These are phyloP conservation scores for Adelphocoris suturalis DNA, from an alignment of 2,888 invertebrate genomes.

Conservation along the genomic window DNA sequence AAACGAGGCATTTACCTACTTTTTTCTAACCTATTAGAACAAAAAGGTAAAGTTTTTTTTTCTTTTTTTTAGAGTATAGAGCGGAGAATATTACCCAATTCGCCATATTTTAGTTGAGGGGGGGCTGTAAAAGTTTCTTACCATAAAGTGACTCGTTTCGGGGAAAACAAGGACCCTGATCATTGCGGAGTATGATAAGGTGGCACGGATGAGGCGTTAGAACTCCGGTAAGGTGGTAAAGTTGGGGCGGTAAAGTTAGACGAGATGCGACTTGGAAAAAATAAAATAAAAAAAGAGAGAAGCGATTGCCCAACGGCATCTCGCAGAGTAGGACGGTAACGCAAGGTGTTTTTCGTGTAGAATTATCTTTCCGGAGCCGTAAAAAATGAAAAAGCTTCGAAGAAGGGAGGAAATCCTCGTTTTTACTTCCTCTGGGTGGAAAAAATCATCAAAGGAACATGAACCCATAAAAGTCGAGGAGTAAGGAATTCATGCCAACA, in stretches of 20 bases:
- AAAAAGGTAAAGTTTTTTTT: neutral
- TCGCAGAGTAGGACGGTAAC: neutral
- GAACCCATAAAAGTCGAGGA: neutral
- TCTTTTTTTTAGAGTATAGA: neutral
- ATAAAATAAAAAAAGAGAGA: neutral
- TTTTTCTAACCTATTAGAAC: slow-evolving; percentile 7
- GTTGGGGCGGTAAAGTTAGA: neutral
- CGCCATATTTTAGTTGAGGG: slow-evolving; percentile 14
- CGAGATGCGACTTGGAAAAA: neutral
- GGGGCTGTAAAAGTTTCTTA: slow-evolving; percentile 20
- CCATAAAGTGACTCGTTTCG: slow-evolving; percentile 27
- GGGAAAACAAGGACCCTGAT: slow-evolving; percentile 16
- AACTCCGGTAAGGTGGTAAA: slow-evolving; percentile 3
- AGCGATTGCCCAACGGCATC: neutral
- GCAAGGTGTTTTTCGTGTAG: neutral
- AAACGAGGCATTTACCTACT: slow-evolving; percentile 36
- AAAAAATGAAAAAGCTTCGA: neutral
- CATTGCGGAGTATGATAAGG: slow-evolving; percentile 11
- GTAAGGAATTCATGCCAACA: slow-evolving; percentile 3
- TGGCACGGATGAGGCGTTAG: neutral
- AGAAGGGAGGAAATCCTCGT: neutral
- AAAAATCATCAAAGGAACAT: slow-evolving; percentile 22
- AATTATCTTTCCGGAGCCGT: neutral
- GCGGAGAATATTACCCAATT: neutral
- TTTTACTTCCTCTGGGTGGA: neutral